Evolutionary conservation across 2,797 vertebrate species (phyloP), one percentile per base, ranked within the genome.

Genomic region (Argyrosomus regius): DNA sequence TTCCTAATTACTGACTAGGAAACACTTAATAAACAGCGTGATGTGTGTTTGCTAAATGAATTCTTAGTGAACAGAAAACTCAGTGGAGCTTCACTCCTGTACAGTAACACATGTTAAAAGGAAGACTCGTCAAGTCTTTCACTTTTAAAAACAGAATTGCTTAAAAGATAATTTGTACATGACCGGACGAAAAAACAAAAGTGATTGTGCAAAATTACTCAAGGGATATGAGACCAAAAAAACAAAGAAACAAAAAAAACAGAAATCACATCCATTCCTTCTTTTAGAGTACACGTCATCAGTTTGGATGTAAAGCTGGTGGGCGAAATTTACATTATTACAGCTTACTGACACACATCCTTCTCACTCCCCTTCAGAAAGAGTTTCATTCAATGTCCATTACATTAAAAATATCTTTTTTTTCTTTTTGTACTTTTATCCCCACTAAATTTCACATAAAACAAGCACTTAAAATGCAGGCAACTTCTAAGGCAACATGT

Each of bases 401-500:
- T 69, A 81, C 83, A 77, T 76, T 79, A 85, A 85, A 87, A 88
- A 73, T 60, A 83, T 66, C 45, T 53, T 54, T 59, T 61, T 69
- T 62, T 53, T 28, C 60, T 56, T 43, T 69, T 74, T 86, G 54
- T 35, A 22, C 54, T 46, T 85, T 77, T 78, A 72, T 65, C 71
- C 70, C 73, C 39, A 79, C 74, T 80, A 88, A 75, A 91, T 73
- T 75, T 89, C 81, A 92, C 89, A 86, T 89, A 89, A 90, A 92
- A 91, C 87, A 92, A 93, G 88, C 91, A 90, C 90, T 94, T 93
- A 90, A 91, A 93, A 94, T 91, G 90, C 93, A 94, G 93, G 91
- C 92, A 87, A 93, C 88, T 90, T 87, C 93, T 93, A 96, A 96
- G 94, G 96, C 96, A 95, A 93, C 94, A 93, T 92, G 96, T 96